These are phyloP conservation scores for Sebastes reedi DNA, from an alignment of 2,797 vertebrate genomes.

Conservation along the genomic window DNA sequence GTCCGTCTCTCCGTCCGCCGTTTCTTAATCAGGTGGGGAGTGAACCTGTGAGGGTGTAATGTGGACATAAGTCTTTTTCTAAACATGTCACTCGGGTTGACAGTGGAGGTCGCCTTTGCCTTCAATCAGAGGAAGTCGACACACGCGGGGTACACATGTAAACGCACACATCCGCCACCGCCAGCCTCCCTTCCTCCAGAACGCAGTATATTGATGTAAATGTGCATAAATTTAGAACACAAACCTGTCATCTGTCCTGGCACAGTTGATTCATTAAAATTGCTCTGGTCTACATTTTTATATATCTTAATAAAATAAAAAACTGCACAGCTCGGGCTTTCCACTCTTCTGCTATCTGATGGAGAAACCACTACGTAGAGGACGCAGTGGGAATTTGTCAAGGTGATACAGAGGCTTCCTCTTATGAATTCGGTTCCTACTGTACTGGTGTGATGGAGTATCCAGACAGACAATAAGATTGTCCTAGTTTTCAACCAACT, in stretches of 20 bases:
- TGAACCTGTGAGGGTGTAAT: constrained; percentile 26
- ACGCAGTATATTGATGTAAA: constrained; percentile 17
- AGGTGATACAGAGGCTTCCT: neutral
- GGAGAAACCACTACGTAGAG: neutral
- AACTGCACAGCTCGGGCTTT: neutral
- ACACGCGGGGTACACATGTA: neutral
- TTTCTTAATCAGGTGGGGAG: constrained; percentile 57
- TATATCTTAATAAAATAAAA: neutral
- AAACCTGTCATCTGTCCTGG: constrained; percentile 1
- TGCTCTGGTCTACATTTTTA: neutral
- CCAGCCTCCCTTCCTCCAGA: neutral
- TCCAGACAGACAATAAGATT: neutral
- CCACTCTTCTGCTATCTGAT: constrained; percentile 3
- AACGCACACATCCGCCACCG: neutral
- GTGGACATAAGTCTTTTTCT: constrained; percentile 64
- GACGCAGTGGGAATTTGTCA: constrained; percentile 5
- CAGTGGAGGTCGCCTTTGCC: constrained; percentile 51
- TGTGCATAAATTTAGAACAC: neutral
- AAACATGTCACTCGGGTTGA: constrained; percentile 41
- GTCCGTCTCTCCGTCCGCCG: constrained; percentile 17
- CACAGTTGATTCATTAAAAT: constrained; percentile 43
- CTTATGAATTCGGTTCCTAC: neutral
- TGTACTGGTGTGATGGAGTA: neutral
- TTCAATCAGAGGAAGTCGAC: constrained; percentile 53
- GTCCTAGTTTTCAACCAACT: constrained; percentile 29